These are phyloP conservation scores for Mobula birostris DNA, from an alignment of 2,113 vertebrate genomes.

Conservation along the genomic window DNA sequence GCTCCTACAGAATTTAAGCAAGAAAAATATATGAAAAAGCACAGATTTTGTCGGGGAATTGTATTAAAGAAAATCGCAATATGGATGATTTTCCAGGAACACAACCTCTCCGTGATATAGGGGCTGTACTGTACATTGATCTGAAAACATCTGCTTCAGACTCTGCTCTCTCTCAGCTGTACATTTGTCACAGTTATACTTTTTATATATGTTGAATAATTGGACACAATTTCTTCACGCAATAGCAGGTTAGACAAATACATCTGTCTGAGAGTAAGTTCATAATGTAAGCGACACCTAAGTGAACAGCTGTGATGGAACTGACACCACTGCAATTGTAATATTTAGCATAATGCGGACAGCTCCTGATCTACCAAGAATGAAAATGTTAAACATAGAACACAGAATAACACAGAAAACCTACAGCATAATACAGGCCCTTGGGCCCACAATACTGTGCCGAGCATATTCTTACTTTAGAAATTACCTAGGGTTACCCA, in stretches of 20 bases:
- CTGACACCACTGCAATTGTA: background rate
- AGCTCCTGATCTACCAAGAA: background rate
- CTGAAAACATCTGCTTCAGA: background rate
- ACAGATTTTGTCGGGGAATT: too few species aligned
- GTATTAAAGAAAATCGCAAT: too few species aligned
- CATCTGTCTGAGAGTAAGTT: background rate
- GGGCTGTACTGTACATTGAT: background rate
- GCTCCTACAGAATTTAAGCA: too few species aligned
- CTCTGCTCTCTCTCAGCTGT: background rate
- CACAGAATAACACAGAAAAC: too few species aligned
- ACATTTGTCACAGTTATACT: background rate
- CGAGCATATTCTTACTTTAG: too few species aligned
- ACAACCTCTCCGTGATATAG: too few species aligned
- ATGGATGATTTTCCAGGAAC: too few species aligned
- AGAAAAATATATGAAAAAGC: too few species aligned
- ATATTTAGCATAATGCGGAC: background rate
- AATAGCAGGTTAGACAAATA: background rate
- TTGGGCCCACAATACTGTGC: too few species aligned
- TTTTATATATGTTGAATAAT: background rate
- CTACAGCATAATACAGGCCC: too few species aligned
- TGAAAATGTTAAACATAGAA: background rate
- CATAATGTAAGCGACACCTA: background rate
- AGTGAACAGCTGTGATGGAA: background rate
- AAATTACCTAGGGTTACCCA: too few species aligned
- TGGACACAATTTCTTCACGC: slow-evolving; percentile 7